phyloP scores from a whole-genome alignment of 2,113 vertebrate species.

The Cnemophilus loriae region DNA sequence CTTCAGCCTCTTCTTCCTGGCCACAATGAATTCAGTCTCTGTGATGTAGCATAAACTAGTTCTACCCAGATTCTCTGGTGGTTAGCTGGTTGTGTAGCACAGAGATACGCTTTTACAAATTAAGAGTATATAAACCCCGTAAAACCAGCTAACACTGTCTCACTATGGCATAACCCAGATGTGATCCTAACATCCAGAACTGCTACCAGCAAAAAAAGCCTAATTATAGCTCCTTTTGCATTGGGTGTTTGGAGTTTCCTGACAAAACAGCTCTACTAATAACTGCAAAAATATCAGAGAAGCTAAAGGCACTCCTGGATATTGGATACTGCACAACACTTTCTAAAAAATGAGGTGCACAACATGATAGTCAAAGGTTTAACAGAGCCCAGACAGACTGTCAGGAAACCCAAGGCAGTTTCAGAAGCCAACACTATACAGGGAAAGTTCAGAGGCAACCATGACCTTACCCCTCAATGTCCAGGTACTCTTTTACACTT shows the following conservation, averaged over 20 bases:
- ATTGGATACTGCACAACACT: background rate
- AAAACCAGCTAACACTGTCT: background rate
- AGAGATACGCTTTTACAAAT: background rate
- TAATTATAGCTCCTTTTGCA: background rate
- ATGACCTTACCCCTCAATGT: background rate
- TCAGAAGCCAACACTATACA: background rate
- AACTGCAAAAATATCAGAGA: background rate
- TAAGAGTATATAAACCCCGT: background rate
- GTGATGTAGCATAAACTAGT: background rate
- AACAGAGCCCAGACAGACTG: background rate
- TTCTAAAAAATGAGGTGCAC: background rate
- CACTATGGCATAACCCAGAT: background rate
- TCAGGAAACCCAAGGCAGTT: background rate
- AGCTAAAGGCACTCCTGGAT: background rate
- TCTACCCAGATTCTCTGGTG: background rate
- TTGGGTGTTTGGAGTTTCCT: background rate
- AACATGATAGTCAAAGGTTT: background rate
- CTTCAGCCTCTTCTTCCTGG: background rate
- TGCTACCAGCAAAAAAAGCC: background rate
- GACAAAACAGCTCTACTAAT: background rate
- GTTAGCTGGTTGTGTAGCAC: background rate
- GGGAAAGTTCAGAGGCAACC: background rate
- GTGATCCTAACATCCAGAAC: background rate
- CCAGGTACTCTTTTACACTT: background rate
- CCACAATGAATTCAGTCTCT: background rate